Base-by-base conservation (phyloP, 2,888 invertebrate species). In the Lagria hirta region DNA sequence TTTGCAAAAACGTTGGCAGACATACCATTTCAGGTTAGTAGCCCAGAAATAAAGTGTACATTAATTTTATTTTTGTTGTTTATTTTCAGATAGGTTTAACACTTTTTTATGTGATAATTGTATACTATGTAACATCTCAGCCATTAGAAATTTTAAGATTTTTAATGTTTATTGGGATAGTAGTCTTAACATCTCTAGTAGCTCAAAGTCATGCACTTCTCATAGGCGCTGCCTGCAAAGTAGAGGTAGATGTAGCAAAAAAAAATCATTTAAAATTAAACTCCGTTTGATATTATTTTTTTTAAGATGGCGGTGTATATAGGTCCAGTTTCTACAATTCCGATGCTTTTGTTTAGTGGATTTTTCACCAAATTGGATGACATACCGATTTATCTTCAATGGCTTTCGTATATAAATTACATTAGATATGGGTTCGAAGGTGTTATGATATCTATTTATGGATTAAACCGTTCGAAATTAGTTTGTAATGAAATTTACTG, bases 1-100 rank as follows among this genome's bases (percentile, higher is more conserved):
- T 82, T 96, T 62, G 95, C 96, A 33, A 93, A 94, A 74, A 95
- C 95, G n/a, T 78, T 95, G 69, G 93, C 94, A 8, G 96, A 96
- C 71, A 77, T 96, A 73, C 96, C 96, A 48, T 95, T 96, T 75
- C 95, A 95, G 82, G 93, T 94, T 75, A 75, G 66, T 59, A 10
- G n/a, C n/a, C n/a, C n/a, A n/a, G n/a, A n/a, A n/a, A n/a, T n/a
- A n/a, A n/a, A n/a, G n/a, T n/a, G n/a, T n/a, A n/a, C n/a, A n/a
- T n/a, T n/a, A n/a, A n/a, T n/a, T n/a, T n/a, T n/a, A n/a, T n/a
- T n/a, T n/a, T n/a, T n/a, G n/a, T n/a, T n/a, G n/a, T n/a, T n/a
- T n/a, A n/a, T n/a, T n/a, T 77, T 2, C 78, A 92, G 91, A 83
- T 92, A 48, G 77, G 91, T 47, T 87, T 91, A 70, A 90, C 91